These are phyloP conservation scores for Chloropsis cyanopogon DNA, from an alignment of 2,113 vertebrate species.

Conservation along the genomic window DNA sequence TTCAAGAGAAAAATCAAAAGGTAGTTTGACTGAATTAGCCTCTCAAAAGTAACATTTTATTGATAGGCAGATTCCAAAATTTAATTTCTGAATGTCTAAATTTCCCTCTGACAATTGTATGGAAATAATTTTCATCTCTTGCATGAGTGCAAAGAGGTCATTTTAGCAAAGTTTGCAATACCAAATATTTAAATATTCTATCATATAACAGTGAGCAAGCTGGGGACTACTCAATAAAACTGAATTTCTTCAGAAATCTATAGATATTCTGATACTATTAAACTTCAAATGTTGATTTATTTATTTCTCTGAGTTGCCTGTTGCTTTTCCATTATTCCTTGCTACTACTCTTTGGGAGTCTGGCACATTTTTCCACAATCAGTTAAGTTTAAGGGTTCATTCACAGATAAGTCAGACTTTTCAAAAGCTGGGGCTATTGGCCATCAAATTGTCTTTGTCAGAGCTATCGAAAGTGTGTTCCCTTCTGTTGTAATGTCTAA, in stretches of 20 bases:
- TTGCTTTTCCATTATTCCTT: neutral
- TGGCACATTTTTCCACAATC: neutral
- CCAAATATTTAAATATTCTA: neutral
- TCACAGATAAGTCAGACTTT: neutral
- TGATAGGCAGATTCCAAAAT: neutral
- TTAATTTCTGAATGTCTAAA: constrained; percentile 5
- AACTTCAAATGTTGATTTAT: neutral
- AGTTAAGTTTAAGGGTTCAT: neutral
- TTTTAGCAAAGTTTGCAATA: neutral
- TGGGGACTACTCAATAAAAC: neutral
- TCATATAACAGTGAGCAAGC: neutral
- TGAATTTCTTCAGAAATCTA: neutral
- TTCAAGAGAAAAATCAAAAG: neutral
- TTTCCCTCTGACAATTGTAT: neutral
- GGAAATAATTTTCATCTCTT: neutral
- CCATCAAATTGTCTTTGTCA: neutral
- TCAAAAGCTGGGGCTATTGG: neutral
- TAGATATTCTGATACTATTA: neutral
- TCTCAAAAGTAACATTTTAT: neutral
- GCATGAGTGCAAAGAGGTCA: neutral
- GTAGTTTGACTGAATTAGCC: neutral
- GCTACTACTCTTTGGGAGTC: neutral
- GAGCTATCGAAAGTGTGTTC: neutral
- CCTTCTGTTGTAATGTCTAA: neutral
- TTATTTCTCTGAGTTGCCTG: neutral